Base-by-base conservation (phyloP, 2,888 invertebrate genomes). In the Sepiola atlantica region DNA sequence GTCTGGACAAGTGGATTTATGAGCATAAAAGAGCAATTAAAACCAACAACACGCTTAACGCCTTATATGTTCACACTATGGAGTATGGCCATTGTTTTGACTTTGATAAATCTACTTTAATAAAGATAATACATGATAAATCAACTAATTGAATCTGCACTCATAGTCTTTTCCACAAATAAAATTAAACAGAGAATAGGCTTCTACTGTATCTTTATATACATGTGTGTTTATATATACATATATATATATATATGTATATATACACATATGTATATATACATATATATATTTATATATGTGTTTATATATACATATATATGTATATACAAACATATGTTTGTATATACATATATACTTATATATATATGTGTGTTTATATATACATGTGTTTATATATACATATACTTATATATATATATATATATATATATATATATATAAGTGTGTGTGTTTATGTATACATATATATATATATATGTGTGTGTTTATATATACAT, bases 401-500 rank as follows among this genome's bases (percentile, higher is more conserved):
- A n/a, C n/a, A n/a, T n/a, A 92, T n/a, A 92, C 35, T 21, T n/a
- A 92, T 92, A 92, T 92, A 92, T 92, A 92, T 92, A 92, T 92
- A 92, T 92, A 92, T 92, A 92, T 92, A n/a, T 92, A n/a, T 21
- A 92, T 92, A n/a, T 92, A n/a, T 92, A 92, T 92, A 92, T 92
- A n/a, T 92, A n/a, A 21, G 35, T 92, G 35, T 92, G 35, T 92
- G 35, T 92, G 21, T 35, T 21, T 35, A 32, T n/a, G 21, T n/a
- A 20, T 77, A 28, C 28, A 77, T 77, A 28, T 77, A 77, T 77
- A 77, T 77, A 77, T 77, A 28, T 77, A 77, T 77, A 77, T 77
- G 28, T 35, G 35, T 35, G 32, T 92, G 92, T 35, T 20, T 35
- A 92, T 35, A 21, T 92, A n/a, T n/a, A n/a, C n/a, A n/a, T n/a